Base-by-base conservation (phyloP, 2,888 invertebrate genomes). In the Eurytoma californica region DNA sequence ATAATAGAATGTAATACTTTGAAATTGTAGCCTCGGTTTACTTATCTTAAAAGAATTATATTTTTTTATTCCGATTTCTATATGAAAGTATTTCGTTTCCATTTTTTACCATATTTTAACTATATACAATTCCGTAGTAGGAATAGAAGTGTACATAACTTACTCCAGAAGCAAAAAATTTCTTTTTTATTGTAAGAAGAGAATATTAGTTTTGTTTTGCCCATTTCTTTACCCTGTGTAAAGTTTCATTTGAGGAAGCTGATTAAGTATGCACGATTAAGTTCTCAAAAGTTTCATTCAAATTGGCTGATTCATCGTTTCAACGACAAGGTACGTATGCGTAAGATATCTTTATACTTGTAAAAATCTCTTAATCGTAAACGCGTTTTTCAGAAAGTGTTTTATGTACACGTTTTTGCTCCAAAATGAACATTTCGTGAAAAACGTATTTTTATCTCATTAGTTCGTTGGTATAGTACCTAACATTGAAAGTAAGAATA, bases 301-400 rank as follows among this genome's bases (percentile, higher is more conserved):
- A 58, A 28, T 28, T n/a, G 12, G 30, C 65, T 30, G 67, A 14
- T 72, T 66, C 67, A 18, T 13, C 65, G 16, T n/a, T 24, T 72
- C 73, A 24, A 47, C 77, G 4, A 61, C 20, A 73, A 80, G 80
- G 80, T 80, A 80, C 68, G 80, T 80, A 80, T 13, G 57, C 60
- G 5, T 58, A 58, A 65, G 39, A 55, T 60, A 51, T 51, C 60
- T n/a, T 58, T 70, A 20, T 66, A 49, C 13, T 18, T 13, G 47
- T 28, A 60, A 20, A 13, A 24, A 24, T n/a, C 12, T 57, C 13
- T 39, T 0, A 39, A 57, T 20, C 20, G 20, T 18, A 57, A 4
- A 7, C 58, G 14, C 58, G 28, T 24, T 58, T 58, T 58, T 58
- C 4, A 24, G 28, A 18, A 3, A 58, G 24, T 24, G 28, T 20